Conservation (phyloP, 2,113 vertebrate species). For the Marcusenius ussheri region DNA sequence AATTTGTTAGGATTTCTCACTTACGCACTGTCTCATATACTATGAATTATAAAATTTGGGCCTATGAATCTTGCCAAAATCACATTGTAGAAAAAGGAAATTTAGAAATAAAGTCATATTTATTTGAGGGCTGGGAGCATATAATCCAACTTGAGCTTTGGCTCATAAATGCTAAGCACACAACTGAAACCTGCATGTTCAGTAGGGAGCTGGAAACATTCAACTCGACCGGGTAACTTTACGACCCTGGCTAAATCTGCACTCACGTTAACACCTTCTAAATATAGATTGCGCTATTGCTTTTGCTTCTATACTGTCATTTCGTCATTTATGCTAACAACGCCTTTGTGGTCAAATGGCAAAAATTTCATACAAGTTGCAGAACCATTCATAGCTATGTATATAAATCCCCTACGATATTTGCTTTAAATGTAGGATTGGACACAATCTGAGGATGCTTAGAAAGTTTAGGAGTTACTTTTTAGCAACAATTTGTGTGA, state of each 20-base stretch:
- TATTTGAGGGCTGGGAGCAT: background rate
- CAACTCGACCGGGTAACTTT: slow-evolving; percentile 36
- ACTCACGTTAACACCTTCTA: slow-evolving; percentile 39
- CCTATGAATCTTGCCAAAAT: background rate
- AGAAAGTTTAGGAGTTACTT: background rate
- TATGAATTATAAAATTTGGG: background rate
- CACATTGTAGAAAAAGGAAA: background rate
- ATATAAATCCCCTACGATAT: background rate
- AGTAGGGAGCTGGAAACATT: slow-evolving; percentile 34
- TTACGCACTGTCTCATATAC: background rate
- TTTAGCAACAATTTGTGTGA: background rate
- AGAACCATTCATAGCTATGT: background rate
- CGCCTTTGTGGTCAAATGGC: background rate
- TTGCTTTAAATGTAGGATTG: background rate
- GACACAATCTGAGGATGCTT: background rate
- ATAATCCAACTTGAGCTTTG: background rate
- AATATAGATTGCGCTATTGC: background rate
- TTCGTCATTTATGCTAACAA: background rate
- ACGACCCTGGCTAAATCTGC: slow-evolving; percentile 40
- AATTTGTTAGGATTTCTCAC: background rate
- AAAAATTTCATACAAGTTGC: background rate
- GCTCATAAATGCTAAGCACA: slow-evolving; percentile 45
- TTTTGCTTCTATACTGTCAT: background rate
- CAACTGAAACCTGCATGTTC: slow-evolving; percentile 47
- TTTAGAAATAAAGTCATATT: background rate